Percentiles rank a stretch among this genome's conserved stretches.
Conservation (phyloP, 2,113 vertebrate species). For the Bubalus kerabau region DNA sequence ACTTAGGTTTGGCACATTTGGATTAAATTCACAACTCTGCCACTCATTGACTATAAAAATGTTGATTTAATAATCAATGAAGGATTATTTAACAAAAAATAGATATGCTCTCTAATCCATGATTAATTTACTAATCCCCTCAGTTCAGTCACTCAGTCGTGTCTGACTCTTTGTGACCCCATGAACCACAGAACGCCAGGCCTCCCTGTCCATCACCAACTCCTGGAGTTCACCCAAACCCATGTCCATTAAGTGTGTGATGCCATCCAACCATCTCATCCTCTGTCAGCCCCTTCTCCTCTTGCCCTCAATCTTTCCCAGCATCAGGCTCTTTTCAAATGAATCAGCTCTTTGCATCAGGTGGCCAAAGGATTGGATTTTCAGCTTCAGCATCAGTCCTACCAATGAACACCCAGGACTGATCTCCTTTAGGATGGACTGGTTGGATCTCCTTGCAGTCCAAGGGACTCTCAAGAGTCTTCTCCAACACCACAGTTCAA, state of each 20-base stretch:
- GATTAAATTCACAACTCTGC: background rate
- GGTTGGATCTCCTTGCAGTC: background rate
- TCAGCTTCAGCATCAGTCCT: background rate
- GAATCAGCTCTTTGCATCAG: rapidly evolving
- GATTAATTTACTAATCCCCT: background rate
- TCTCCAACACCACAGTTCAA: background rate
- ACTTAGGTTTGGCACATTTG: background rate
- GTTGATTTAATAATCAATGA: background rate
- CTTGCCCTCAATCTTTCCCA: background rate
- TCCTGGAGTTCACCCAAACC: background rate
- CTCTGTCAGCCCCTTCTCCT: background rate
- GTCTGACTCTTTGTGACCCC: background rate
- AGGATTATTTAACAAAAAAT: background rate
- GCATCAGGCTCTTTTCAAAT: background rate
- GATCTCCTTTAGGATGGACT: background rate
- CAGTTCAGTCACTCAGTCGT: rapidly evolving
- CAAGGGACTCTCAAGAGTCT: background rate
- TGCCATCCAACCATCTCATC: background rate
- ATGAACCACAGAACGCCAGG: rapidly evolving
- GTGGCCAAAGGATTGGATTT: background rate
- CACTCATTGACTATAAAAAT: background rate
- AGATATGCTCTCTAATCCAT: background rate
- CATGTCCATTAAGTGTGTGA: background rate
- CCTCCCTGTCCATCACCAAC: background rate
- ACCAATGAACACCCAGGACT: background rate